Evolutionary conservation across 1,140 invertebrate genomes (phyloP).

Genomic region (Sinella curviseta): DNA sequence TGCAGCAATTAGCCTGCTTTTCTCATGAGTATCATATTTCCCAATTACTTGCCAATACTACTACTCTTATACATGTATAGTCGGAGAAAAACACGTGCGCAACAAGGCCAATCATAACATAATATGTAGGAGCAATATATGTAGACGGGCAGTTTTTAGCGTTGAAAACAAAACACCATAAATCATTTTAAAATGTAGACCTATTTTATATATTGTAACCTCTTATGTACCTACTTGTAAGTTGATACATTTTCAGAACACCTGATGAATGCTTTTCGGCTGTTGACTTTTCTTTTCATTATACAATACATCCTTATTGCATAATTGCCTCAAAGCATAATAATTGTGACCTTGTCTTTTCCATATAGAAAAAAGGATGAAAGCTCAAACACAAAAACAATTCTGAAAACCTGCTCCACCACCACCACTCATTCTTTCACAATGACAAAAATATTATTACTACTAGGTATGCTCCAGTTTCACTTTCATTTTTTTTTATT

Average conservation of each 20-base stretch:
- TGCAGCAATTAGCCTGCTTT: not conserved
- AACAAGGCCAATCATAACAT: not conserved
- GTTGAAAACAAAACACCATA: not conserved
- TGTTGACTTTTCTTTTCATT: not conserved
- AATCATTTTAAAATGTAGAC: not conserved
- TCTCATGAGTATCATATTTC: constrained; percentile 5
- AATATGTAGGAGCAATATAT: not conserved
- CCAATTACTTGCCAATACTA: constrained; percentile 9
- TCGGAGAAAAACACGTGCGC: not conserved
- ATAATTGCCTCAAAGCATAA: too few relatives aligned
- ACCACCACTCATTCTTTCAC: too few relatives aligned
- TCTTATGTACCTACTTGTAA: not conserved
- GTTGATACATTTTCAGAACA: not conserved
- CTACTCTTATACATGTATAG: not conserved
- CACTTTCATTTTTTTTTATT: too few relatives aligned
- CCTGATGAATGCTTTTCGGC: not conserved
- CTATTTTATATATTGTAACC: not conserved
- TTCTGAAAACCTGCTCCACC: too few relatives aligned
- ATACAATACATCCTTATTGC: too few relatives aligned
- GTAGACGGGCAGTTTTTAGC: not conserved
- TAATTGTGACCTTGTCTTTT: too few relatives aligned
- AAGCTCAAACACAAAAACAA: too few relatives aligned
- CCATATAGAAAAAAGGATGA: too few relatives aligned
- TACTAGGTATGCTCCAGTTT: too few relatives aligned
- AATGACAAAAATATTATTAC: too few relatives aligned